Conservation (phyloP, 2,113 vertebrate species). For the Phylloscopus trochilus region DNA sequence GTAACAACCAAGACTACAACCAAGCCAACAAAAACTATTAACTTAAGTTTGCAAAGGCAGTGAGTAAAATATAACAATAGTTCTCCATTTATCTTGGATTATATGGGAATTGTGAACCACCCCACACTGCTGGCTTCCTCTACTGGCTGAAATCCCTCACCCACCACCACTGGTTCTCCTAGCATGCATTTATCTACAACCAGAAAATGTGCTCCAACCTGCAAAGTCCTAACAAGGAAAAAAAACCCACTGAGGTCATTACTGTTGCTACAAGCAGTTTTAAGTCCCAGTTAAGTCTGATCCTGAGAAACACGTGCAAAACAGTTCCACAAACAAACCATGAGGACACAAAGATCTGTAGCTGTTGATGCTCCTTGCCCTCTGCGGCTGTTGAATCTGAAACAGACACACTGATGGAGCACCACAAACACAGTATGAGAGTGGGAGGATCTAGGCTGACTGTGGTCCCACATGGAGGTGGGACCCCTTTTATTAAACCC, state of each 20-base stretch:
- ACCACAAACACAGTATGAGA: neutral
- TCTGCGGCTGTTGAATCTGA: neutral
- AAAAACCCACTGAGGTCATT: neutral
- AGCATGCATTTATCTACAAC: neutral
- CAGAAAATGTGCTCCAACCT: neutral
- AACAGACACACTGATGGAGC: neutral
- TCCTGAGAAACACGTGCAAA: neutral
- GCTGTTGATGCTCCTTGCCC: neutral
- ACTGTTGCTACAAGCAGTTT: neutral
- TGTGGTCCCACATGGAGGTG: neutral
- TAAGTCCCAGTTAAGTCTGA: neutral
- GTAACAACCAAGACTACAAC: neutral
- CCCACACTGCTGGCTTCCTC: neutral
- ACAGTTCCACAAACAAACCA: neutral
- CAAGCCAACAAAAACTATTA: slow-evolving; percentile 19
- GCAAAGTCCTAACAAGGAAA: neutral
- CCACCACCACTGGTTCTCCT: neutral
- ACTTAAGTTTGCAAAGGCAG: slow-evolving; percentile 30
- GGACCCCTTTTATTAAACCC: neutral
- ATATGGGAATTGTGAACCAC: neutral
- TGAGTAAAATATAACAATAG: slow-evolving; percentile 15
- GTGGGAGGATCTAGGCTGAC: neutral
- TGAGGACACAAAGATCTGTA: neutral
- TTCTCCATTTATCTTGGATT: neutral
- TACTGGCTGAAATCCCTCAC: neutral